A percentile compares a stretch with the other conserved stretches of the same genome.
Evolutionary conservation across 2,888 invertebrate species (phyloP).

Genomic region (Rotaria macrura): DNA sequence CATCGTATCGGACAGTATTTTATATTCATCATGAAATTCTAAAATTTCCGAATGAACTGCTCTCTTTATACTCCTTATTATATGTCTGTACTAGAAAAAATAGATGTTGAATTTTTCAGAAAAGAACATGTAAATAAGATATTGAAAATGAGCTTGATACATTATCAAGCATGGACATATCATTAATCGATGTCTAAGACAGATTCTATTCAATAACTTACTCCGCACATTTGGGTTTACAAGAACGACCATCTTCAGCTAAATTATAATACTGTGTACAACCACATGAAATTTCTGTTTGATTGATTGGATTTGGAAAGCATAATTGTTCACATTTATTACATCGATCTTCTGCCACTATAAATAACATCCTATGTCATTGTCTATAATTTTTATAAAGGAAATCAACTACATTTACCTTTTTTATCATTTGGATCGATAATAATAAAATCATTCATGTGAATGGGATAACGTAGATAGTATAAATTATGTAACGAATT

Average conservation of each 20-base stretch:
- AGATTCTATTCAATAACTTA: background rate
- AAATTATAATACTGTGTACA: background rate
- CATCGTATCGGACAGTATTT: no score
- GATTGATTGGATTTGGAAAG: slow-evolving; percentile 1
- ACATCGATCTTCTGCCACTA: background rate
- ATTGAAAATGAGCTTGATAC: no score
- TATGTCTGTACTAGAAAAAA: no score
- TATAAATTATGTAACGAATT: background rate
- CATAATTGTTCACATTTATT: slow-evolving; percentile 10
- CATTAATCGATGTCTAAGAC: no score
- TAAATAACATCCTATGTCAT: background rate
- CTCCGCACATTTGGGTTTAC: background rate
- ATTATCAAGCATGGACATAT: no score
- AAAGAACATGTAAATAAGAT: no score
- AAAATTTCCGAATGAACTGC: no score
- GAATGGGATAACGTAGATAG: background rate
- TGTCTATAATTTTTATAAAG: background rate
- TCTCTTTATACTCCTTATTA: no score
- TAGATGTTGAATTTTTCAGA: no score
- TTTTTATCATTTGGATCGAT: background rate
- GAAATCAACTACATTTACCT: background rate
- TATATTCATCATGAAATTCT: no score
- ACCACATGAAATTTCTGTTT: background rate
- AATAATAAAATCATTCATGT: background rate
- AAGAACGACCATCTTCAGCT: background rate